Percentiles rank a stretch among this genome's conserved stretches.
These are phyloP conservation scores for Carassius carassius DNA, from an alignment of 2,113 vertebrate species.

Conservation along the genomic window DNA sequence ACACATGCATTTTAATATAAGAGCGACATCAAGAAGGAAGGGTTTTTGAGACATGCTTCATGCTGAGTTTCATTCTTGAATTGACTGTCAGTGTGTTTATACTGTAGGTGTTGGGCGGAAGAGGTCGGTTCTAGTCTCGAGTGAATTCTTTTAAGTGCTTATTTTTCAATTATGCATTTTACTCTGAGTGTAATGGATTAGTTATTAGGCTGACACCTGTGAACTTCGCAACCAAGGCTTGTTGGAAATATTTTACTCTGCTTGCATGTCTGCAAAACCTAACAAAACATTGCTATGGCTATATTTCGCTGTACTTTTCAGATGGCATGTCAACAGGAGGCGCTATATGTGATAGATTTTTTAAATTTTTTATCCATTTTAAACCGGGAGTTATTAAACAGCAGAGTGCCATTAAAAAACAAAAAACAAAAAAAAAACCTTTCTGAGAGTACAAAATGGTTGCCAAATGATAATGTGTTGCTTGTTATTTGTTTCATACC, in stretches of 20 bases:
- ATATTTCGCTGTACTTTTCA: not conserved
- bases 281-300: not conserved
- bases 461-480: no score
- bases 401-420: no score
- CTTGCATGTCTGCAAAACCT: not conserved
- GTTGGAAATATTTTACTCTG: not conserved
- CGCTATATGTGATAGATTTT: not conserved
- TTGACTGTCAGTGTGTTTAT: not conserved
- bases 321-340: not conserved
- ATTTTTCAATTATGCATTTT: not conserved
- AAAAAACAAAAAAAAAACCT: no score
- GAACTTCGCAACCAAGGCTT: not conserved
- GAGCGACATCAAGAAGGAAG: not conserved
- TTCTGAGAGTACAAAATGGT: no score
- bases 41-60: not conserved
- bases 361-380: not conserved
- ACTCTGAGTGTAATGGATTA: slow-evolving; percentile 25
- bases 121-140: not conserved
- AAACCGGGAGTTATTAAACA: not conserved
- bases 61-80: not conserved
- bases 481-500: no score
- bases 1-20: slow-evolving; percentile 17
- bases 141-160: slow-evolving; percentile 32
- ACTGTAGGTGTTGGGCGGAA: not conserved
- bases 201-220: slow-evolving; percentile 25